Evolutionary conservation across 2,888 invertebrate genomes (phyloP).

Genomic region (Lissonota sp.): DNA sequence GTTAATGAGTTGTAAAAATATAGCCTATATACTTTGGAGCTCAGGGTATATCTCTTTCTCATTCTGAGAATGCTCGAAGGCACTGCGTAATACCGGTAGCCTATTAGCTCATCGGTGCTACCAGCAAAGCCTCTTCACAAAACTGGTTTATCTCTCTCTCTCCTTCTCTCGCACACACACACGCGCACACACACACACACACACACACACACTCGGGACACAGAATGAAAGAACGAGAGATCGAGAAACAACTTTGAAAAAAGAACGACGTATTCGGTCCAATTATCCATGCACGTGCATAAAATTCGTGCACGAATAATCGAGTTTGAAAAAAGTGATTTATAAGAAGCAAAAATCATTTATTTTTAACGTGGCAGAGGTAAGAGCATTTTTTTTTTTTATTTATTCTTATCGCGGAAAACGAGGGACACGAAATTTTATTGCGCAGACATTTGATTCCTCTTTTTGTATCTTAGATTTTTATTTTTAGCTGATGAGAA

Average conservation of each 20-base stretch:
- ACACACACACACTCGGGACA: not conserved
- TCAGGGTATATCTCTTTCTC: not conserved
- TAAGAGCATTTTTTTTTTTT: constrained; percentile 3
- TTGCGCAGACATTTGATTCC: too few species aligned
- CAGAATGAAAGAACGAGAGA: constrained; percentile 20
- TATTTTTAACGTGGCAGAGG: not conserved
- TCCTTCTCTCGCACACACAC: not conserved
- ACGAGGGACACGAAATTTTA: not conserved
- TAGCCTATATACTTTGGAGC: not conserved
- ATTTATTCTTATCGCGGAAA: not conserved
- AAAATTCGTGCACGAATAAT: constrained; percentile 11
- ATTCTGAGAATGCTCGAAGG: not conserved
- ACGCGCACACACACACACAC: not conserved
- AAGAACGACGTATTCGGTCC: constrained; percentile 4
- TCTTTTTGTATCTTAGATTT: too few species aligned
- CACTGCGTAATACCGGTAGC: constrained; percentile 55
- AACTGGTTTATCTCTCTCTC: constrained; percentile 57
- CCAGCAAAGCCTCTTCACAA: constrained; percentile 56
- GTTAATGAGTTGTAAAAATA: constrained; percentile 42
- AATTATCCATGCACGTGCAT: constrained; percentile 38
- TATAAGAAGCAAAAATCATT: constrained; percentile 1
- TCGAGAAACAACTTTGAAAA: constrained; percentile 15
- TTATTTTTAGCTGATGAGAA: too few species aligned
- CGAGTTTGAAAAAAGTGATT: constrained; percentile 8
- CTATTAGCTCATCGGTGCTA: constrained; percentile 62